Evolutionary conservation across 1,140 invertebrate species (phyloP).

Genomic region (Protaetia brevitarsis): DNA sequence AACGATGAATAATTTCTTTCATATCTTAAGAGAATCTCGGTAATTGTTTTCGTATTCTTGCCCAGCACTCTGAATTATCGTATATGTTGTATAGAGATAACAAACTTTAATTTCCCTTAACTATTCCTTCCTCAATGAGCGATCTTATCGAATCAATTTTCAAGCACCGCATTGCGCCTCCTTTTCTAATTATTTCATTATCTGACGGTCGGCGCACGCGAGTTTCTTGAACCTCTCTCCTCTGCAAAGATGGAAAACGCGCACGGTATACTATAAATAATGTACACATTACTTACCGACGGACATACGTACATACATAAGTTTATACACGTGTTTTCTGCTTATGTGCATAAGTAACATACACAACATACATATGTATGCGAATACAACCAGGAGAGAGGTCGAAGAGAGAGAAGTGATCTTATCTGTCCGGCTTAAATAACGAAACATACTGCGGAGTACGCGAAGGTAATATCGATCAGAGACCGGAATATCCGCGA

Average conservation of each 20-base stretch:
- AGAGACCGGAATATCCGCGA: slow-evolving; percentile 5
- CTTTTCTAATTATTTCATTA: slow-evolving; percentile 7
- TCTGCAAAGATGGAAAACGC: background rate
- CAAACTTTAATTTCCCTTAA: too few species aligned
- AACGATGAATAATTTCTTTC: too few species aligned
- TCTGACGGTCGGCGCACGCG: background rate
- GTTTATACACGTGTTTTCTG: background rate
- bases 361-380: background rate
- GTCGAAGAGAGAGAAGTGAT: background rate
- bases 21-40: too few species aligned
- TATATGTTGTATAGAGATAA: too few species aligned
- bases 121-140: too few species aligned
- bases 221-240: slow-evolving; percentile 9
- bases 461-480: slow-evolving; percentile 17
- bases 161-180: background rate
- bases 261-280: background rate
- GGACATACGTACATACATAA: background rate
- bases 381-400: too few species aligned
- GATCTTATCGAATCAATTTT: background rate
- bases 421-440: slow-evolving; percentile 6
- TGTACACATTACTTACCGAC: background rate
- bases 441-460: slow-evolving; percentile 1
- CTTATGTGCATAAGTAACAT: background rate
- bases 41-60: too few species aligned
- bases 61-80: too few species aligned